Evolutionary conservation across 1,140 invertebrate species (phyloP).

Genomic region (Conopomorpha cramerella): DNA sequence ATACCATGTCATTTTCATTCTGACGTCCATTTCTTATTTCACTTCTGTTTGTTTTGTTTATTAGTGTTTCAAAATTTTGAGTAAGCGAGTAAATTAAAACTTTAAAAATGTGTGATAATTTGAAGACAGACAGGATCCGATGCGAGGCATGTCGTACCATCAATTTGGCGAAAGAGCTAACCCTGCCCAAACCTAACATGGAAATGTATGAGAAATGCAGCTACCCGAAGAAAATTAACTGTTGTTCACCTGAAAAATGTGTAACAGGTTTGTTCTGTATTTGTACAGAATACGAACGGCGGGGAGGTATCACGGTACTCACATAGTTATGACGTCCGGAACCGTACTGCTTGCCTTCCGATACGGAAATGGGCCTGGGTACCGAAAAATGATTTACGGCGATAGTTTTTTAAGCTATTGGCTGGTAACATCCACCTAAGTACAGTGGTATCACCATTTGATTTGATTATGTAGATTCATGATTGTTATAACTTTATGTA

Average conservation of each 20-base stretch:
- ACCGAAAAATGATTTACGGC: background rate
- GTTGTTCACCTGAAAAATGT: conserved; percentile 6
- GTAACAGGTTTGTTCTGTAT: background rate
- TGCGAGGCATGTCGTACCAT: conserved; percentile 44
- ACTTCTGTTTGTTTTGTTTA: too few relatives aligned
- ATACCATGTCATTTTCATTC: too few relatives aligned
- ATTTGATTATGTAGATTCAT: too few relatives aligned
- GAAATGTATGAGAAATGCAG: conserved; percentile 43
- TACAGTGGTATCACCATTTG: too few relatives aligned
- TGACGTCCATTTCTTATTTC: too few relatives aligned
- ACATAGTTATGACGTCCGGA: background rate
- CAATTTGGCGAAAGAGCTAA: conserved; percentile 32
- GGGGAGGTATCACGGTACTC: too few relatives aligned
- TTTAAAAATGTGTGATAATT: conserved; percentile 1
- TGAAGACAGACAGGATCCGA: conserved; percentile 25
- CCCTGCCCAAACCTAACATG: conserved; percentile 35
- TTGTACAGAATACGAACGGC: background rate
- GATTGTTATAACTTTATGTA: too few relatives aligned
- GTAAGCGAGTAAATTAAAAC: background rate
- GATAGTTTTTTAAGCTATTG: too few relatives aligned
- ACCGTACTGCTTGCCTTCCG: background rate
- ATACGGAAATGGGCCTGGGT: too few relatives aligned
- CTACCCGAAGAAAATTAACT: conserved; percentile 18
- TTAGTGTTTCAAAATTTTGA: too few relatives aligned
- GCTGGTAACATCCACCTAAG: too few relatives aligned